Conservation (phyloP, 2,888 invertebrate genomes). For the Callimorpha dominula region DNA sequence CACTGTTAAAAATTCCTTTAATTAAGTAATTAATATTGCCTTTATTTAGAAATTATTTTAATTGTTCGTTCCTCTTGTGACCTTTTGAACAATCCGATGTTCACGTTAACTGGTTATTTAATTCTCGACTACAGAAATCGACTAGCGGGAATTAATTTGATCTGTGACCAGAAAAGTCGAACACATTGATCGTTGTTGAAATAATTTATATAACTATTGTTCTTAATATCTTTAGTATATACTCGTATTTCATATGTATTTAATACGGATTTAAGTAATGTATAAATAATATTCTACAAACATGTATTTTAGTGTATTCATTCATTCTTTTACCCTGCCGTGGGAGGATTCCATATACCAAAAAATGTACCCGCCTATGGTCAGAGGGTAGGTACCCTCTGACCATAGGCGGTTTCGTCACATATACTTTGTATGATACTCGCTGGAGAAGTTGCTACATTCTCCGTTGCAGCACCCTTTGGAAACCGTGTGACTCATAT, state of each 20-base stretch:
- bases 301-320: background rate
- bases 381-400: too few relatives aligned
- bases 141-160: background rate
- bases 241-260: background rate
- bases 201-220: background rate
- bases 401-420: background rate
- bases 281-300: background rate
- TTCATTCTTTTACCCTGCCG: background rate
- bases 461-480: too few relatives aligned
- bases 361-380: background rate
- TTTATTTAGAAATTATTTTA: background rate
- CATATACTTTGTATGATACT: too few relatives aligned
- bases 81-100: background rate
- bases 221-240: background rate
- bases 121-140: background rate
- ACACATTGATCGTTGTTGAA: too few relatives aligned
- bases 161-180: background rate
- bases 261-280: background rate
- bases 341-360: background rate
- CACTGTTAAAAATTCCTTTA: too few relatives aligned
- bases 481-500: too few relatives aligned
- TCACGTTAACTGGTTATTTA: background rate
- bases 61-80: background rate
- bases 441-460: too few relatives aligned
- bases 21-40: too few relatives aligned